These are phyloP conservation scores for Drosophila monieri DNA, from an alignment of 2,888 invertebrate genomes.

Conservation along the genomic window DNA sequence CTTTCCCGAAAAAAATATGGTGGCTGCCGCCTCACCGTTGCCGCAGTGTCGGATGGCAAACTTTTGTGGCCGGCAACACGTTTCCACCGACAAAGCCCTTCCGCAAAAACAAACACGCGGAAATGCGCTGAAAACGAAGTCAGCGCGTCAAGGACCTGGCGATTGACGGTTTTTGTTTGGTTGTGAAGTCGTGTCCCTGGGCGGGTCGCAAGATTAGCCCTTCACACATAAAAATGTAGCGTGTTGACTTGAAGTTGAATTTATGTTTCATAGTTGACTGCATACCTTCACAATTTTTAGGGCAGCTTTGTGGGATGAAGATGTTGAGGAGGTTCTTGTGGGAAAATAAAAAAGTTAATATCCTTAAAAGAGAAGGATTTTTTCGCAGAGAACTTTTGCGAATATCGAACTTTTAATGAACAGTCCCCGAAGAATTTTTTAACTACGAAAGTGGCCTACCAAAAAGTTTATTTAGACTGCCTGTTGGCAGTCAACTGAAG, in stretches of 20 bases:
- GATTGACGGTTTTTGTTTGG: constrained; percentile 34
- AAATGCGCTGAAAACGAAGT: constrained; percentile 8
- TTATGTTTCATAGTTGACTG: constrained; percentile 8
- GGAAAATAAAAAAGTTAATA: background rate
- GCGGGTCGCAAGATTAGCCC: constrained; percentile 48
- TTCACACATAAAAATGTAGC: constrained; percentile 16
- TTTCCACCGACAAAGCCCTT: constrained; percentile 30
- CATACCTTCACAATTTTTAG: background rate
- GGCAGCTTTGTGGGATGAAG: background rate
- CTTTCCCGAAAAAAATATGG: constrained; percentile 22
- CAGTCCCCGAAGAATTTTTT: background rate
- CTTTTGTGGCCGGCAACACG: constrained; percentile 46
- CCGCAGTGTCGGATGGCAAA: constrained; percentile 24
- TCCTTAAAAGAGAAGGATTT: background rate
- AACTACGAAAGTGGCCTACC: constrained; percentile 3
- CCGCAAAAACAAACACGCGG: constrained; percentile 27
- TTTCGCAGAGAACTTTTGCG: too few relatives aligned
- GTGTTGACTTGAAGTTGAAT: constrained; percentile 24
- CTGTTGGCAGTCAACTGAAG: constrained; percentile 18
- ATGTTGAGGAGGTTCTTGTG: background rate
- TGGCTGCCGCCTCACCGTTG: constrained; percentile 20
- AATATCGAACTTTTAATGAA: too few relatives aligned
- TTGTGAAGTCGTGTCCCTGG: constrained; percentile 14
- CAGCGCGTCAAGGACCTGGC: constrained; percentile 16
- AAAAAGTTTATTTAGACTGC: constrained; percentile 22